Evolutionary conservation across 2,888 invertebrate genomes (phyloP).

Genomic region (Mamestra brassicae): DNA sequence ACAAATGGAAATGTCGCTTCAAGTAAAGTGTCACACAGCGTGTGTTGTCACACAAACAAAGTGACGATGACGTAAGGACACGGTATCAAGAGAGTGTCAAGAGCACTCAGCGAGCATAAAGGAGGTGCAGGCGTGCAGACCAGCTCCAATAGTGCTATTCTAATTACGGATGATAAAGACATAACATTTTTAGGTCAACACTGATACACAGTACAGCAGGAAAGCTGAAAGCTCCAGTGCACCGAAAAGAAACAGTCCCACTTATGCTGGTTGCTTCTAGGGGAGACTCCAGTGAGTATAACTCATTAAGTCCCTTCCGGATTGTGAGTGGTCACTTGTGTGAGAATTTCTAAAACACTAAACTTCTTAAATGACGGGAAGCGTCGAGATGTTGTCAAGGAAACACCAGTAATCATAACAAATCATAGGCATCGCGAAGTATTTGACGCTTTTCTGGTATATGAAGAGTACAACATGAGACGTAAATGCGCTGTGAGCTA

Average conservation of each 20-base stretch:
- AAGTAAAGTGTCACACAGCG: neutral
- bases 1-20: neutral
- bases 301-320: neutral
- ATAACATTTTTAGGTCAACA: neutral
- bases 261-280: no score
- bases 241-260: neutral
- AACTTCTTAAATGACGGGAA: conserved; percentile 13
- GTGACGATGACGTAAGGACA: conserved; percentile 10
- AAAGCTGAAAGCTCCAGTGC: neutral
- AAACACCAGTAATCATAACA: conserved; percentile 25
- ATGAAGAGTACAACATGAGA: neutral
- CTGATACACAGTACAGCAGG: neutral
- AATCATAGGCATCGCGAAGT: conserved; percentile 9
- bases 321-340: neutral
- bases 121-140: neutral
- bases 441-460: conserved; percentile 16
- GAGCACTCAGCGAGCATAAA: conserved; percentile 15
- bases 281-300: neutral
- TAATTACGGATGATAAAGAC: neutral
- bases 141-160: no score
- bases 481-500: neutral
- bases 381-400: conserved; percentile 22
- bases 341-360: neutral
- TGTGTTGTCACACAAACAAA: conserved; percentile 2
- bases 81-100: conserved; percentile 47